Percentiles rank a stretch among this genome's conserved stretches.
Evolutionary conservation across 2,113 vertebrate genomes (phyloP).

Genomic region (Sitta europaea): DNA sequence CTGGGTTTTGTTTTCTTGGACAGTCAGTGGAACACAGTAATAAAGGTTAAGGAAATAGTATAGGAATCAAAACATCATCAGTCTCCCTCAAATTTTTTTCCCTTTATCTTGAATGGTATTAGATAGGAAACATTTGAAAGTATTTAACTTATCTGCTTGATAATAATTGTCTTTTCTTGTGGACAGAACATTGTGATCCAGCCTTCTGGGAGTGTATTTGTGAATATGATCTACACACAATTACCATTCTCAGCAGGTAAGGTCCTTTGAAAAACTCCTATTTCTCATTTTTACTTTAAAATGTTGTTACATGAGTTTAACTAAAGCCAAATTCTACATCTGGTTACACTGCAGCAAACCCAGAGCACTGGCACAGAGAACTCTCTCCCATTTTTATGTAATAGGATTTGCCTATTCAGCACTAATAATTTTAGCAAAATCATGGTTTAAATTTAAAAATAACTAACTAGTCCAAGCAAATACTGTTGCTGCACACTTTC

Average conservation of each 20-base stretch:
- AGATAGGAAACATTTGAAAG: not conserved
- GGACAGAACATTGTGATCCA: slow-evolving; percentile 79
- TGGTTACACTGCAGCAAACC: not conserved
- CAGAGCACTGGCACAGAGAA: not conserved
- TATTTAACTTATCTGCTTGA: not conserved
- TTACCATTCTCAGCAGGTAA: slow-evolving; percentile 84
- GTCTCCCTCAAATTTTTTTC: not conserved
- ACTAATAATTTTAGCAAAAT: not conserved
- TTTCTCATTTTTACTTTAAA: not conserved
- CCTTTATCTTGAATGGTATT: not conserved
- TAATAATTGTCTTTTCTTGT: not conserved
- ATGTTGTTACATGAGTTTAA: not conserved
- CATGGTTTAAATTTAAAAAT: not conserved
- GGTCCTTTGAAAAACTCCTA: not conserved
- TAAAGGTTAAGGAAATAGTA: not conserved
- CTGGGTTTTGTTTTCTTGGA: not conserved
- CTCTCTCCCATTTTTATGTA: not conserved
- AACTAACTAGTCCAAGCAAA: not conserved
- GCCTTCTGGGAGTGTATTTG: slow-evolving; percentile 75
- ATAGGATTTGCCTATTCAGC: not conserved
- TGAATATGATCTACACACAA: slow-evolving; percentile 82
- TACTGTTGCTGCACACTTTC: not conserved
- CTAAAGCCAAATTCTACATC: not conserved
- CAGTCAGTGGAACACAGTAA: not conserved
- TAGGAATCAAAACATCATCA: not conserved